Base-by-base conservation (phyloP, 2,797 vertebrate species). In the Sebastes baramenuke region DNA sequence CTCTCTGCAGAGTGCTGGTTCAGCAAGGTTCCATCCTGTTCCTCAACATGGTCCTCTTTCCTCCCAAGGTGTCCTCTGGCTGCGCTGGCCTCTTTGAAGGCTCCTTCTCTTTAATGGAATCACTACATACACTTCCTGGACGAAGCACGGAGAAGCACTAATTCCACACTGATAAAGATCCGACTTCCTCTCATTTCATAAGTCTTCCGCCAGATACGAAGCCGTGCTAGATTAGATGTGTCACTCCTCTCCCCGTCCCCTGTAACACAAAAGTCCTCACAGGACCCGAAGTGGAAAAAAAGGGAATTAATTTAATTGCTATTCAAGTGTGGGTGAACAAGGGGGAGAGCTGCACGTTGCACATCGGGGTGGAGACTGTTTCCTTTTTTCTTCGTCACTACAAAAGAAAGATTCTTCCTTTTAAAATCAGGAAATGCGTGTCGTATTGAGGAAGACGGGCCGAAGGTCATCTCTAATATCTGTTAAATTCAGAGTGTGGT, bases 31-130 rank as follows among this genome's bases (percentile, higher is more conserved):
- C 96, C 95, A 96, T 96, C 96, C 84, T 95, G 96, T 96, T 96
- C 96, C 93, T 93, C 91, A 89, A 75, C 96, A 93, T 97, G 96
- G 97, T 97, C 97, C 96, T 96, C 95, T 97, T 96, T 96, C 96
- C 96, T 97, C 96, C 97, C 97, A 99, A 99, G 97, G 97, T 99
- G 98, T 99, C 95, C 98, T 98, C 97, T 96, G 95, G 95, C 97
- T 95, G 96, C 90, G 94, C 95, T 95, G 77, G 91, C 87, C 91
- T 96, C 97, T 97, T 97, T 97, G 96, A 97, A 97, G 96, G 94
- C 95, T 96, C 96, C 88, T 75, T 65, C 87, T 68, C 84, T 92
- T 96, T 97, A 98, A 99, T 98, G 96, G 97, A 98, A 96, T 97
- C 96, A 94, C 97, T 96, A 96, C 95, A 95, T 96, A 96, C 97